Evolutionary conservation across 1,140 invertebrate species (phyloP), one percentile per base, ranked within the genome.

Genomic region (Globodera ellingtonae): DNA sequence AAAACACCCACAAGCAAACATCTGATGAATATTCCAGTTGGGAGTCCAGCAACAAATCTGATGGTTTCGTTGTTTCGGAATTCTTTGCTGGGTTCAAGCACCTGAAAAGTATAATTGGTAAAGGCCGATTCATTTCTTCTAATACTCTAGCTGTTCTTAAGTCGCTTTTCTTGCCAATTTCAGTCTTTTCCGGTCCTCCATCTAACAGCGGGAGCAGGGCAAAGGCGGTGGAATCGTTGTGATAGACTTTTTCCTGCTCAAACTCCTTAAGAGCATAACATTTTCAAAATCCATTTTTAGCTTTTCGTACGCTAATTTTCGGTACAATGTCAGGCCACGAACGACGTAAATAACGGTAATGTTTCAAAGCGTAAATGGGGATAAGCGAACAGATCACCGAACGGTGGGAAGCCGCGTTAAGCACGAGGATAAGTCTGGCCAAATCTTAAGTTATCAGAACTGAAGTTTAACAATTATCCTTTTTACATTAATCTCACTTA

Each of bases 391-490:
- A 91, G 92, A 98, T 96, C 47, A 95, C 95, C 44, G 94, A 93
- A 90, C 94, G 94, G 87, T 94, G 92, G 82, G 94, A 92, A 3
- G 96, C 96, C 46, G 96, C 95, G 91, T 98, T 99, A 84, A 98
- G 93, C 46, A 98, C 94, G 75, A 98, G 90, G 77, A 99, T 94
- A 65, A 99, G 90, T 9, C 96, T 93, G 88, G 94, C 94, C 72
- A 97, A 93, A 91, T 97, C 94, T 94, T 75, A 72, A 83, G 35
- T 35, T 35, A 3, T 35, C 35, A 35, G 35, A 35, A 35, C 35
- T 35, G 35, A 35, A 2, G 35, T 35, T 35, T 35, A 24, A 35
- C 35, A 35, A 35, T 35, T 35, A 35, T 35, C 35, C 35, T 35
- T 35, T 35, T 35, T 3, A 35, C 35, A 35, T 5, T 35, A 9